Evolutionary conservation across 1,140 invertebrate species (phyloP).

Genomic region (Uloborus diversus): DNA sequence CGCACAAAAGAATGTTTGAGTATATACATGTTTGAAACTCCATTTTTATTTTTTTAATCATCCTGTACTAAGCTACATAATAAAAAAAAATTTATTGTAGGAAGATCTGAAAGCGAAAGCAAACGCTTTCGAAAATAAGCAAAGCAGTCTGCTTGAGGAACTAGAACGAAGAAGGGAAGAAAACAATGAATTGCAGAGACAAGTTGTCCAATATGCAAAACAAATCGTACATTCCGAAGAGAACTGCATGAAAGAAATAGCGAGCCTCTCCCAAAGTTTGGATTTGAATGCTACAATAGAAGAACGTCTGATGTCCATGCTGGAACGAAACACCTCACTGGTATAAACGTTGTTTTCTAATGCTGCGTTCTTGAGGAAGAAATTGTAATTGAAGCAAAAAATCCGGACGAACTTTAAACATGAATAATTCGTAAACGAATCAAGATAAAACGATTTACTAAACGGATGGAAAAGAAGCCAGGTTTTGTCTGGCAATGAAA

Average conservation of each 20-base stretch:
- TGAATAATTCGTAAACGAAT: background rate
- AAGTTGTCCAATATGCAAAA: background rate
- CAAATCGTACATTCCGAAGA: background rate
- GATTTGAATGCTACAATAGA: slow-evolving; percentile 10
- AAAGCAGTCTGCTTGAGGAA: background rate
- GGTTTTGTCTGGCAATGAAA: background rate
- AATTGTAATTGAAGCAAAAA: background rate
- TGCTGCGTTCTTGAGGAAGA: too few species aligned
- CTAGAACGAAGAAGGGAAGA: background rate
- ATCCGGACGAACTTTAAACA: background rate
- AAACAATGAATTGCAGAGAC: background rate
- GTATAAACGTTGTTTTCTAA: too few species aligned
- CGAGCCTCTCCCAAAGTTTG: background rate
- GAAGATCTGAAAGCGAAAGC: background rate
- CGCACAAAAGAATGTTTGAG: background rate
- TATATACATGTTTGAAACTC: background rate
- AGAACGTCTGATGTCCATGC: background rate
- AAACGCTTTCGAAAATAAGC: too few species aligned
- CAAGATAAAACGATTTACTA: background rate
- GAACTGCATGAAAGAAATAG: slow-evolving; percentile 8
- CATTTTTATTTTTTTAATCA: background rate
- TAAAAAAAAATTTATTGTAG: too few species aligned
- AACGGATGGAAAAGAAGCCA: background rate
- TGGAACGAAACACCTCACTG: too few species aligned
- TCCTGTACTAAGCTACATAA: too few species aligned